Conservation (phyloP, 2,113 vertebrate species). For the Forbesichthys papilliferus region DNA sequence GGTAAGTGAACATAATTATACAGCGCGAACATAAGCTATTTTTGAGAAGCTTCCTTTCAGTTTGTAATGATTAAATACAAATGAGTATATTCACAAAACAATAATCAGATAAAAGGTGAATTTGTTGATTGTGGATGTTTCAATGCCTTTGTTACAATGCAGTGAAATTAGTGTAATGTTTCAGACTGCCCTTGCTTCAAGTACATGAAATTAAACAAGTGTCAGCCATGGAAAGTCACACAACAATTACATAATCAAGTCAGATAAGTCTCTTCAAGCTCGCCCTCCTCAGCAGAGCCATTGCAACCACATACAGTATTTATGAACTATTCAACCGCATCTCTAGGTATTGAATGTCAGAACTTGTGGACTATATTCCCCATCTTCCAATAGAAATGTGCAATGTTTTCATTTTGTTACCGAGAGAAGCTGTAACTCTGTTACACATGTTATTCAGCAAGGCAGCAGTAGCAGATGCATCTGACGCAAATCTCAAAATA, state of each 20-base stretch:
- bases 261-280: not conserved
- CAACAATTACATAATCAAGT: conserved; percentile 2
- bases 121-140: too few relatives aligned
- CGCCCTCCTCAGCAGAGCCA: conserved; percentile 16
- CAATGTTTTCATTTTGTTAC: conserved; percentile 48
- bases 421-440: conserved; percentile 41
- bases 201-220: not conserved
- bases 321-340: conserved; percentile 13
- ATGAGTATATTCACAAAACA: too few relatives aligned
- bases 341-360: conserved; percentile 33
- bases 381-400: conserved; percentile 43
- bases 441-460: conserved; percentile 56
- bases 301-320: conserved; percentile 24
- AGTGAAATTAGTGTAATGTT: not conserved
- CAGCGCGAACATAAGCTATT: too few relatives aligned
- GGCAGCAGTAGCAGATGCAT: conserved; percentile 36
- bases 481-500: conserved; percentile 57
- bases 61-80: too few relatives aligned
- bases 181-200: not conserved
- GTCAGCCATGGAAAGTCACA: not conserved
- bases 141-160: not conserved
- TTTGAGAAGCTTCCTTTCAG: too few relatives aligned
- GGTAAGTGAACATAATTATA: too few relatives aligned
- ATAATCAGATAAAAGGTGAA: too few relatives aligned
- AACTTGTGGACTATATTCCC: conserved; percentile 24